Conservation (phyloP, 1,140 invertebrate genomes). For the Lepidotrigona ventralis region DNA sequence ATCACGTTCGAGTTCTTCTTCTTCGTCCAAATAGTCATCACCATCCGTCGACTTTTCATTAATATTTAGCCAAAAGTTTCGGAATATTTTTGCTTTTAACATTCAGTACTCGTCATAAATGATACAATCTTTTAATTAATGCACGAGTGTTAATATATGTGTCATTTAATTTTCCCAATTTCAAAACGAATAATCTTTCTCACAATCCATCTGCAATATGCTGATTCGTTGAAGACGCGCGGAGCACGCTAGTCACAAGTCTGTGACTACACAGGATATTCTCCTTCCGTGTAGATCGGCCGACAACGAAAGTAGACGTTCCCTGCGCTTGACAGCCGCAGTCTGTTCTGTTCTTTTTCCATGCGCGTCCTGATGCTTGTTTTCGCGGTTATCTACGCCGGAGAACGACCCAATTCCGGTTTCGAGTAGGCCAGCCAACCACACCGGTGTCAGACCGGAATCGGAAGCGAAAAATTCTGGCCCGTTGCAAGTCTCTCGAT, state of each 20-base stretch:
- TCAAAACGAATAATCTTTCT: background rate
- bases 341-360: constrained; percentile 45
- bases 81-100: no score
- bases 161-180: no score
- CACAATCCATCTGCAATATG: background rate
- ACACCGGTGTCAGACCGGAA: constrained; percentile 50
- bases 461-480: constrained; percentile 44
- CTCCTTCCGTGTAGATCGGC: constrained; percentile 33
- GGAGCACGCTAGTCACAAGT: background rate
- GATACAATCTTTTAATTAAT: no score
- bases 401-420: constrained; percentile 74
- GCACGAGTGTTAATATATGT: no score
- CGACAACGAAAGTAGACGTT: constrained; percentile 78
- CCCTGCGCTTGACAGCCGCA: constrained; percentile 38
- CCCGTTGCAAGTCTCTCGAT: background rate
- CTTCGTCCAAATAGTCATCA: background rate
- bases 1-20: background rate
- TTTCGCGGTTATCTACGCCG: constrained; percentile 72
- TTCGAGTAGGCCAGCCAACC: constrained; percentile 73
- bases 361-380: constrained; percentile 37
- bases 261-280: background rate
- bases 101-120: no score
- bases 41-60: background rate
- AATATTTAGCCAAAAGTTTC: background rate
- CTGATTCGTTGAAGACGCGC: background rate